Conservation (phyloP, 2,888 invertebrate species). For the Orgyia antiqua region DNA sequence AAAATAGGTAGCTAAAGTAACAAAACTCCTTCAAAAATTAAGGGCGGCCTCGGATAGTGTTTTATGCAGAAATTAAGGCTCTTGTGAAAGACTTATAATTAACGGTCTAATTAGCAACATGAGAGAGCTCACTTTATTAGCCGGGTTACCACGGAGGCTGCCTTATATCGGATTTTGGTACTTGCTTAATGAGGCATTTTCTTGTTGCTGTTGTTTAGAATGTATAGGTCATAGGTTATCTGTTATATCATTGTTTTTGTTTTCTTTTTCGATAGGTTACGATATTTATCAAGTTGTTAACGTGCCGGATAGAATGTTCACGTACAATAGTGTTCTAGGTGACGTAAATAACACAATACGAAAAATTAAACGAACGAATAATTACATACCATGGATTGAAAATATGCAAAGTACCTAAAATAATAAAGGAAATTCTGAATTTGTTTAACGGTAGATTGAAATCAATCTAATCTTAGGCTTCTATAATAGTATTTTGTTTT, state of each 20-base stretch:
- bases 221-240: constrained; percentile 8
- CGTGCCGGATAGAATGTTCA: too few species aligned
- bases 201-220: constrained; percentile 42
- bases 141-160: constrained; percentile 57
- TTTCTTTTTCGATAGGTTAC: constrained; percentile 5
- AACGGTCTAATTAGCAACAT: constrained; percentile 75
- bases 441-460: too few species aligned
- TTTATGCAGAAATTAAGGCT: constrained; percentile 72
- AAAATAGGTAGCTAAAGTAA: constrained; percentile 23
- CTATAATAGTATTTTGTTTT: too few species aligned
- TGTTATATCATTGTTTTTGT: constrained; percentile 4
- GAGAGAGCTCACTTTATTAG: constrained; percentile 70
- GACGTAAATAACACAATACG: too few species aligned
- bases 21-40: constrained; percentile 63
- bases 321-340: too few species aligned
- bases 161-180: constrained; percentile 73
- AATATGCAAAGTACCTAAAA: too few species aligned
- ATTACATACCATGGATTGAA: too few species aligned
- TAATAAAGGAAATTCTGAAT: too few species aligned
- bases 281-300: too few species aligned
- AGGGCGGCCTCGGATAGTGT: constrained; percentile 49
- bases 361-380: too few species aligned
- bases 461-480: too few species aligned
- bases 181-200: constrained; percentile 70
- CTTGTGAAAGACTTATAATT: constrained; percentile 73